Evolutionary conservation across 2,888 invertebrate genomes (phyloP).

Genomic region (Cloeon dipterum): DNA sequence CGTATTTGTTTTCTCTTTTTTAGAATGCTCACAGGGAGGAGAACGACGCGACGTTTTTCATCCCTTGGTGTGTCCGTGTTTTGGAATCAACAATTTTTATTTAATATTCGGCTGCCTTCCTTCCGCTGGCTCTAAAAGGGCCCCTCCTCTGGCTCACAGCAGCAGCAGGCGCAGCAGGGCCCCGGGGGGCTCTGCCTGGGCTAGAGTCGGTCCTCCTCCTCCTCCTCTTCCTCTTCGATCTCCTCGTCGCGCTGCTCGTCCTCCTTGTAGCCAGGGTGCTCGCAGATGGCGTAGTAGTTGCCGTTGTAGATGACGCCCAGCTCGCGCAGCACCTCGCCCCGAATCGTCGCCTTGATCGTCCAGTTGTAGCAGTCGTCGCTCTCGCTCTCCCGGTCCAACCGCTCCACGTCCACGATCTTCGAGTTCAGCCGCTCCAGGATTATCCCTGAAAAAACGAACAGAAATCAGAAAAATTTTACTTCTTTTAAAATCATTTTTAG

Average conservation of each 20-base stretch:
- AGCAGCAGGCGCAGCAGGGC: slow-evolving; percentile 2
- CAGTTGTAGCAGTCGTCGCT: slow-evolving; percentile 88
- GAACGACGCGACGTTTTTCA: no score
- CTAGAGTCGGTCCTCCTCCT: slow-evolving; percentile 38
- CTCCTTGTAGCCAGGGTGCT: slow-evolving; percentile 83
- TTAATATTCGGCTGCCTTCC: no score
- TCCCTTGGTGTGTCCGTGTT: no score
- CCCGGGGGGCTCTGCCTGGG: slow-evolving; percentile 8
- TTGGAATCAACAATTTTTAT: no score
- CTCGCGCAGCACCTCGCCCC: slow-evolving; percentile 75
- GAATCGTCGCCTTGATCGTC: slow-evolving; percentile 88
- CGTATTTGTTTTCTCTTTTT: no score
- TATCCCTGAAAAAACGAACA: no score
- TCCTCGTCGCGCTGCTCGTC: slow-evolving; percentile 63
- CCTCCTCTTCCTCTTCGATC: slow-evolving; percentile 35
- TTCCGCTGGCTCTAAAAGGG: no score
- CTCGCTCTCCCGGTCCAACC: slow-evolving; percentile 75
- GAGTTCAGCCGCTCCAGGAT: slow-evolving; percentile 79
- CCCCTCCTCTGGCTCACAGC: background rate
- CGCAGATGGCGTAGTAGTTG: slow-evolving; percentile 85
- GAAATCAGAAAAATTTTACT: no score
- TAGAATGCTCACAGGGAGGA: no score
- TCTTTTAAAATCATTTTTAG: no score
- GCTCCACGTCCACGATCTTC: slow-evolving; percentile 82
- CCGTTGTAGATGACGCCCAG: slow-evolving; percentile 87